These are phyloP conservation scores for Otus scops DNA, from an alignment of 2,797 vertebrate genomes.

Conservation along the genomic window DNA sequence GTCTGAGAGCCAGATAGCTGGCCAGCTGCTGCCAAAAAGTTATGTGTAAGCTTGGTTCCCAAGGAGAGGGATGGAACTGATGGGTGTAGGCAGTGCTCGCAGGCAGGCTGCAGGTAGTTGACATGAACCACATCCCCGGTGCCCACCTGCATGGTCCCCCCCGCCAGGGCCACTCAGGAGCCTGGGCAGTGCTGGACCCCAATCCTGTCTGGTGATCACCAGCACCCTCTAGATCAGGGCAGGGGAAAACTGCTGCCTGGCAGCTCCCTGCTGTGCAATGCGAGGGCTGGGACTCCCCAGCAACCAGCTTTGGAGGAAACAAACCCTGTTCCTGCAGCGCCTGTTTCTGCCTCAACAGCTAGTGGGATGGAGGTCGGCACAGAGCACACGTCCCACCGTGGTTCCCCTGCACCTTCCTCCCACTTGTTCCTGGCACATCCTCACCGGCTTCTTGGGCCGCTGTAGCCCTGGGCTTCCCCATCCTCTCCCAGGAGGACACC, in stretches of 20 bases:
- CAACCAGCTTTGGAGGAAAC: neutral
- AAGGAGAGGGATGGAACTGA: neutral
- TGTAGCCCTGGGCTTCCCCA: neutral
- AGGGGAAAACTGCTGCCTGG: neutral
- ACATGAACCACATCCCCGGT: fast-evolving
- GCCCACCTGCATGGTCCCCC: neutral
- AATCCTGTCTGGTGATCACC: neutral
- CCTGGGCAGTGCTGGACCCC: neutral
- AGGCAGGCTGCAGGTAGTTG: neutral
- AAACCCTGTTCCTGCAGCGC: neutral
- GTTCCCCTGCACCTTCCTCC: neutral
- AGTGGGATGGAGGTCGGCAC: neutral
- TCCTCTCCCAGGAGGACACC: neutral
- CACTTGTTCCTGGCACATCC: neutral
- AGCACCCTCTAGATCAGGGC: neutral
- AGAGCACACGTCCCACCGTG: neutral
- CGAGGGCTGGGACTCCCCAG: neutral
- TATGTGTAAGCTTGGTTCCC: fast-evolving
- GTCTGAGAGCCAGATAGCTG: neutral
- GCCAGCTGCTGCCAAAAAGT: neutral
- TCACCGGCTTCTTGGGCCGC: neutral
- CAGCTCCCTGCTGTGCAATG: neutral
- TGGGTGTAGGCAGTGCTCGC: neutral
- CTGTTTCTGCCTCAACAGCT: neutral
- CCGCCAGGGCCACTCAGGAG: neutral